These are phyloP conservation scores for Nemoura dubitans DNA, from an alignment of 2,888 invertebrate species.

Conservation along the genomic window DNA sequence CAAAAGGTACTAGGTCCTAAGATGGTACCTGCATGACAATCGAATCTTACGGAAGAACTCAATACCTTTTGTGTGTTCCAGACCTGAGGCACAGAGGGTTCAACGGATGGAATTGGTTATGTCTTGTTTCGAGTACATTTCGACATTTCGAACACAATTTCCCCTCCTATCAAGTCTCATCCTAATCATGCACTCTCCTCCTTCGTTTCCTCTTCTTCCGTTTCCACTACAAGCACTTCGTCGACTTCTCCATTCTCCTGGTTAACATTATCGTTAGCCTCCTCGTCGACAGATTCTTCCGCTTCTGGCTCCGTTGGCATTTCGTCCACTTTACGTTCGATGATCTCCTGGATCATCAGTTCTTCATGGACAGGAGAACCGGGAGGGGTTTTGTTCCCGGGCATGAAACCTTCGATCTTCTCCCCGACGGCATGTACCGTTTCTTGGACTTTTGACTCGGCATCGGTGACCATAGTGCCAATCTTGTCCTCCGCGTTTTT, in stretches of 20 bases:
- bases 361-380: background rate
- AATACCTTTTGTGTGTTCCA: too few relatives aligned
- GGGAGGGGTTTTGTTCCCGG: background rate
- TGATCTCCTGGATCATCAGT: background rate
- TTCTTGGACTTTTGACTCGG: background rate
- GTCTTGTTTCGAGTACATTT: too few relatives aligned
- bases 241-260: conserved; percentile 49
- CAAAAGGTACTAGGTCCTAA: too few relatives aligned
- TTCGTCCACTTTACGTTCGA: background rate
- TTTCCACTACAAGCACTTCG: conserved; percentile 44
- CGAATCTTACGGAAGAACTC: too few relatives aligned
- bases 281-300: background rate
- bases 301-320: background rate
- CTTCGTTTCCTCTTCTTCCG: conserved; percentile 51
- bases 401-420: conserved; percentile 13
- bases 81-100: too few relatives aligned
- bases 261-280: background rate
- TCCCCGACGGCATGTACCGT: conserved; percentile 8
- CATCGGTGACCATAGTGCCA: background rate
- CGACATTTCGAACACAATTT: too few relatives aligned
- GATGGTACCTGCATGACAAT: too few relatives aligned
- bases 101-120: too few relatives aligned
- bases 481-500: background rate
- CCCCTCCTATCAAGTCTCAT: too few relatives aligned
- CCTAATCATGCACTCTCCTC: background rate